Evolutionary conservation across 35 echinoderm and acorn worm species (phyloP).

Genomic region (Amphiura filiformis): DNA sequence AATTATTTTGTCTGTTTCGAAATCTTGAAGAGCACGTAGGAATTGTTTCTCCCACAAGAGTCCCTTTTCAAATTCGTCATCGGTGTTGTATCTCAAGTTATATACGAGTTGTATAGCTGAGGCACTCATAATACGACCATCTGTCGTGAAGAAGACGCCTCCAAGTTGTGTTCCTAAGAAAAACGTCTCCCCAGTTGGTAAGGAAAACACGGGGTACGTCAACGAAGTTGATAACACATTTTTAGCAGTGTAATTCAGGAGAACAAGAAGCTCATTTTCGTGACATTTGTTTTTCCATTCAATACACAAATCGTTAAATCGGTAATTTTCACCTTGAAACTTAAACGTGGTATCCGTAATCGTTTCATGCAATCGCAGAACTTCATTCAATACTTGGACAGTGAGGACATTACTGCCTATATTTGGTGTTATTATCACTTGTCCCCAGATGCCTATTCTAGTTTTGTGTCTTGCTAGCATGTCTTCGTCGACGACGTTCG

Average conservation of each 20-base stretch:
- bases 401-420: neutral
- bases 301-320: slow-evolving; percentile 20
- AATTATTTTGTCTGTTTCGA: neutral
- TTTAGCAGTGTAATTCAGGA: neutral
- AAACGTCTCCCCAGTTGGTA: neutral
- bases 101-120: neutral
- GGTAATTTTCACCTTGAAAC: neutral
- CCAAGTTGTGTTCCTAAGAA: slow-evolving; percentile 5
- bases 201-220: neutral
- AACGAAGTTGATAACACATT: neutral
- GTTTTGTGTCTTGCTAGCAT: neutral
- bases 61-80: neutral
- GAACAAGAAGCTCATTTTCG: neutral
- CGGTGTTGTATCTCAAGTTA: neutral
- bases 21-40: slow-evolving; percentile 2
- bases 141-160: neutral
- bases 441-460: neutral
- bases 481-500: slow-evolving; percentile 10
- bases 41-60: slow-evolving; percentile 62
- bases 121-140: neutral
- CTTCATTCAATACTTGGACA: neutral
- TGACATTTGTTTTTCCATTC: slow-evolving; percentile 6
- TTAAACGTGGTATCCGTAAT: neutral
- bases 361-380: slow-evolving; percentile 3
- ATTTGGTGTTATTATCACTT: neutral